phyloP scores from a whole-genome alignment of 2,797 vertebrate species.

The Hipposideros larvatus region DNA sequence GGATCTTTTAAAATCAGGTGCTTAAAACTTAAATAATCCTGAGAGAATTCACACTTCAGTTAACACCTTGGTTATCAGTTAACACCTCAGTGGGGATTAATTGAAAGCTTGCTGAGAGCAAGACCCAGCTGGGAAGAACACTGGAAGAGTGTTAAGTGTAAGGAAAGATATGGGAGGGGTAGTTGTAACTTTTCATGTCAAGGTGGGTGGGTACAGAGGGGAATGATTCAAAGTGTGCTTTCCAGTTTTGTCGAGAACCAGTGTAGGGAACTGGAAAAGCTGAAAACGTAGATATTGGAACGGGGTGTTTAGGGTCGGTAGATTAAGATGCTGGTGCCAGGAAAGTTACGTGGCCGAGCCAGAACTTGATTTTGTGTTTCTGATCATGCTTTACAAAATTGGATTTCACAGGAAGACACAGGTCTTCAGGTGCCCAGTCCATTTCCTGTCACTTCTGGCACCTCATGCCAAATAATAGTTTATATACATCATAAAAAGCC shows the following conservation, averaged over 20 bases:
- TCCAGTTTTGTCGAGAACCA: not conserved
- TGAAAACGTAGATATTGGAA: not conserved
- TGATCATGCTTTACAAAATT: not conserved
- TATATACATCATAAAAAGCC: not conserved
- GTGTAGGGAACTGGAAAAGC: not conserved
- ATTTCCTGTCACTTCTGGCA: not conserved
- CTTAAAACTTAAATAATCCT: conserved; percentile 55
- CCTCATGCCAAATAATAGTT: not conserved
- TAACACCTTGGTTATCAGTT: conserved; percentile 54
- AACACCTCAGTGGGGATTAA: conserved; percentile 57
- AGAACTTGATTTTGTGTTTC: not conserved
- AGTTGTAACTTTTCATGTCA: not conserved
- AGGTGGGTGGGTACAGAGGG: not conserved
- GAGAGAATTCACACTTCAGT: conserved; percentile 15
- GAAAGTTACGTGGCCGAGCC: not conserved
- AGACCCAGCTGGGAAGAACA: conserved; percentile 10
- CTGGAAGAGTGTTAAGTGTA: not conserved
- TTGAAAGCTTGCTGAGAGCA: conserved; percentile 52
- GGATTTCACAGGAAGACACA: not conserved
- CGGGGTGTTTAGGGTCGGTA: fast-evolving
- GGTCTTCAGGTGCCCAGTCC: not conserved
- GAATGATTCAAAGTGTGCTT: not conserved
- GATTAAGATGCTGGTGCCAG: not conserved
- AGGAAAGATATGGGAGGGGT: not conserved
- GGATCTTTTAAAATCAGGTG: not conserved